Base-by-base conservation (phyloP, 2,888 invertebrate genomes). In the Balanococcus diminutus region DNA sequence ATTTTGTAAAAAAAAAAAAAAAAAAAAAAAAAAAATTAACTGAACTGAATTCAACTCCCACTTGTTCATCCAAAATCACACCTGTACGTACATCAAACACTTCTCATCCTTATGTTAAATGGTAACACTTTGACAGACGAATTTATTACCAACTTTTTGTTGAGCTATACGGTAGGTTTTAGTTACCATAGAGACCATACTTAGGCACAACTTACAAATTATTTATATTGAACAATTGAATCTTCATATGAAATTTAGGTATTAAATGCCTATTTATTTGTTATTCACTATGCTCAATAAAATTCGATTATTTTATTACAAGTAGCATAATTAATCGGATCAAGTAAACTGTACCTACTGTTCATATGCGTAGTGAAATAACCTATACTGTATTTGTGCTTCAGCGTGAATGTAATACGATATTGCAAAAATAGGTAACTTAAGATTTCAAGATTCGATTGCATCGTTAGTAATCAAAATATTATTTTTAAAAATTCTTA, bases 181-280 rank as follows among this genome's bases (percentile, higher is more conserved):
- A 84, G 84, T 84, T 67, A 84, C 84, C 84, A 84, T 84, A 61
- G 84, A 22, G 67, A 84, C 75, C 36, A 79, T 36, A 36, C 36
- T 36, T 46, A 25, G 5, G 75, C n/a, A 79, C 14, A 79, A 79
- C 75, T 36, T 79, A 36, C 36, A 36, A 79, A 79, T 79, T 79
- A 28, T 36, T 36, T 19, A 22, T 36, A 72, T 32, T 72, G 72
- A 72, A 72, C 31, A 31, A 72, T 72, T 32, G 72, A 72, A 72
- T 72, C 31, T n/a, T 16, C 4, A 32, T 31, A 72, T 31, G 16
- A 31, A 72, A 72, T 16, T 0, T 4, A 72, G 32, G 75, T 36
- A 36, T 31, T 9, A 28, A 67, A 67, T 67, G 28, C 14, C 11
- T 16, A 16, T 9, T 16, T 67, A 46, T n/a, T n/a, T 46, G n/a